phyloP scores from a whole-genome alignment of 2,113 vertebrate species.

The Copsychus sechellarum region DNA sequence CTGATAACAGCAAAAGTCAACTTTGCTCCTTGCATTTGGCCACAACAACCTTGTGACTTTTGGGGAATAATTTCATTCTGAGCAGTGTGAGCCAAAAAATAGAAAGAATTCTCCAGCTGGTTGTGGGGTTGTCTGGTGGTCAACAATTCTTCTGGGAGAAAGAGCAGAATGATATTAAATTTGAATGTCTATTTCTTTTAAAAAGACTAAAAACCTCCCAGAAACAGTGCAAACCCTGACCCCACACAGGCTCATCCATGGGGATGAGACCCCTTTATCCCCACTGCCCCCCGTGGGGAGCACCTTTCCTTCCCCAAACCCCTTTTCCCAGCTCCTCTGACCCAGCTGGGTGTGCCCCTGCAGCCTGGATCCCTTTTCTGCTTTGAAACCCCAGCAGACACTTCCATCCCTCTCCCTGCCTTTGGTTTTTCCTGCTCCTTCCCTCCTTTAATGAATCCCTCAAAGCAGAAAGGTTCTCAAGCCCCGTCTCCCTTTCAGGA shows the following conservation, averaged over 20 bases:
- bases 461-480: not conserved
- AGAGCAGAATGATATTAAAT: not conserved
- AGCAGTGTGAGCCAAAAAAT: not conserved
- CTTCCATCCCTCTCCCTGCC: not conserved
- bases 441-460: conserved; percentile 9
- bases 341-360: not conserved
- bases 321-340: not conserved
- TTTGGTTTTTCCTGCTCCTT: not conserved
- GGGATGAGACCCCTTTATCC: no score
- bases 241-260: rapidly evolving
- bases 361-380: not conserved
- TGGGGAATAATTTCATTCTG: not conserved
- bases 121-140: not conserved
- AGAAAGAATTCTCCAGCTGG: not conserved
- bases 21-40: not conserved
- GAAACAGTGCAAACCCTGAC: not conserved
- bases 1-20: not conserved
- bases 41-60: not conserved
- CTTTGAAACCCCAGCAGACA: not conserved
- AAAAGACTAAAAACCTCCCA: not conserved
- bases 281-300: no score
- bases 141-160: not conserved
- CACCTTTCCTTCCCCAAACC: no score
- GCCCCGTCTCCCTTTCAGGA: not conserved
- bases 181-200: not conserved